Evolutionary conservation across 2,888 invertebrate species (phyloP).

Genomic region (Heliothis peltigera): DNA sequence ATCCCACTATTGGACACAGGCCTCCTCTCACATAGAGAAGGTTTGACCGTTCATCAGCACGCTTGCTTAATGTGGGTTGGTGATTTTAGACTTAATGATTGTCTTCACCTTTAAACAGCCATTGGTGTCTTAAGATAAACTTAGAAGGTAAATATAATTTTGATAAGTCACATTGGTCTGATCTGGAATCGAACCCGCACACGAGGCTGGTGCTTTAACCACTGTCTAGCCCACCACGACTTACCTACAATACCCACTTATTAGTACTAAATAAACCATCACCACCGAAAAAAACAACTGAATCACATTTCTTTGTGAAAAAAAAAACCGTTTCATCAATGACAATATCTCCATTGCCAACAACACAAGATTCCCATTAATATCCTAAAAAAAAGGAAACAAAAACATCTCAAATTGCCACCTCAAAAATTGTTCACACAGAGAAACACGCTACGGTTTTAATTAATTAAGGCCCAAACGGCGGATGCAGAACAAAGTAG

Average conservation of each 20-base stretch:
- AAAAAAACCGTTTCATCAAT: not conserved
- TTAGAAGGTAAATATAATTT: no score
- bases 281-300: not conserved
- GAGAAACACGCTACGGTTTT: constrained; percentile 64
- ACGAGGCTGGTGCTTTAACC: no score
- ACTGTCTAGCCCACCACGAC: no score
- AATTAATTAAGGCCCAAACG: constrained; percentile 80
- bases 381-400: constrained; percentile 21
- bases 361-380: constrained; percentile 3
- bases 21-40: no score
- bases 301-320: not conserved
- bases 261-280: not conserved
- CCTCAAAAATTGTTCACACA: constrained; percentile 50
- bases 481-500: constrained; percentile 77
- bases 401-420: constrained; percentile 34
- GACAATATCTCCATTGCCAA: not conserved
- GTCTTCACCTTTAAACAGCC: no score
- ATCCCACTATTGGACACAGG: no score
- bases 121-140: no score
- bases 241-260: not conserved
- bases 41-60: no score
- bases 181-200: no score
- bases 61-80: no score
- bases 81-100: no score
- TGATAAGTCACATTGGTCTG: no score